Conservation (phyloP, 2,888 invertebrate species). For the Hypercompe scribonia region DNA sequence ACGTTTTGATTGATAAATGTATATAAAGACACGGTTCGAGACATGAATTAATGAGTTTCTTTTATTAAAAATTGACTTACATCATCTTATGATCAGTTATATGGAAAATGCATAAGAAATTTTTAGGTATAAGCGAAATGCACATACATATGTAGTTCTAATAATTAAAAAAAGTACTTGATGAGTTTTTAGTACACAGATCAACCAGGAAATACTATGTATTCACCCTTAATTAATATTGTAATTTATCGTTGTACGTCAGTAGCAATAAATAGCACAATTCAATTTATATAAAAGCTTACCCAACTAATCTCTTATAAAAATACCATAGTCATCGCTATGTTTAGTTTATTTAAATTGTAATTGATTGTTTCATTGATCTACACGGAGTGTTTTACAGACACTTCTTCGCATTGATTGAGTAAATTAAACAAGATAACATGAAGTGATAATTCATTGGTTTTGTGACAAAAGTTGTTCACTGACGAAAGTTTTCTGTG, state of each 20-base stretch:
- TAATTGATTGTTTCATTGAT: constrained; percentile 51
- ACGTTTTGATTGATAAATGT: neutral
- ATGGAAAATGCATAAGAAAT: neutral
- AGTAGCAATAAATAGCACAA: constrained; percentile 14
- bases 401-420: constrained; percentile 47
- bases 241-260: neutral
- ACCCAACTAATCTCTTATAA: neutral
- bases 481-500: neutral
- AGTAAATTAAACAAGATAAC: constrained; percentile 38
- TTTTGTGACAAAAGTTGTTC: too few species aligned
- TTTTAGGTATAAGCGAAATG: too few species aligned
- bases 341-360: constrained; percentile 13
- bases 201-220: neutral
- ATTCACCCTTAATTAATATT: neutral
- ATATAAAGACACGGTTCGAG: neutral
- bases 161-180: neutral
- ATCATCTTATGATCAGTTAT: too few species aligned
- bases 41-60: neutral
- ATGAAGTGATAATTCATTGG: neutral
- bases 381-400: constrained; percentile 22
- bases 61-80: neutral
- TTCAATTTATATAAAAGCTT: constrained; percentile 31
- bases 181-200: neutral
- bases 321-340: constrained; percentile 11
- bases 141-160: too few species aligned